Base-by-base conservation (phyloP, 2,113 vertebrate genomes). In the Protomyctophum bolini region DNA sequence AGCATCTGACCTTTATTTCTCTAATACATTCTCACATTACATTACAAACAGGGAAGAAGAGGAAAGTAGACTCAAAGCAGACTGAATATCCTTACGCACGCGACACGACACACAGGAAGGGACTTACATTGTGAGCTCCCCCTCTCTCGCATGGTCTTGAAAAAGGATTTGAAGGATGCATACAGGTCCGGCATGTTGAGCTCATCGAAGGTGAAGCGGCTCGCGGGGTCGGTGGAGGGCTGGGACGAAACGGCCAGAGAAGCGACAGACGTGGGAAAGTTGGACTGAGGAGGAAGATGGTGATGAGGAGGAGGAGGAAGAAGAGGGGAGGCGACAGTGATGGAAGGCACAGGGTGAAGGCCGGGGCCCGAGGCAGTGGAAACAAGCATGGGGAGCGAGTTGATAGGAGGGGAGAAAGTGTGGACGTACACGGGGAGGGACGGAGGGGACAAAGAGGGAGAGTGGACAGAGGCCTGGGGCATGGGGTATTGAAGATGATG, bases 131-230 rank as follows among this genome's bases (percentile, higher is more conserved):
- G 94, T 9, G 97, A 96, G 48, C 94, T 92, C 10, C 95, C 95
- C 79, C 95, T 94, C 86, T 96, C 97, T 68, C 95, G 93, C 94
- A 99, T 94, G 9, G 95, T 97, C 87, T 94, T 96, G 89, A 95
- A 94, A 66, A 99, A 94, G 63, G 96, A 98, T 76, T 96, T 96
- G 91, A 98, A 99, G 70, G 97, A 99, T 73, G 94, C 95, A 69
- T 95, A 98, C 67, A 99, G 88, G 81, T 99, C 97, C 55, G 96
- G 96, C 63, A 98, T 92, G 85, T 94, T 96, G 84, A 97, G 92
- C 90, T 97, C 97, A 0, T 97, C 94, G 63, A 98, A 99, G 92
- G 96, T 96, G 89, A 98, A 98, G 28, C 96, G 95, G 80, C 96
- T 93, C 50, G 94, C 49, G 7, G 81, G 93, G 1, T 97, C 96